Evolutionary conservation across 35 echinoderm and acorn worm species (phyloP).

Genomic region (Lytechinus pictus): DNA sequence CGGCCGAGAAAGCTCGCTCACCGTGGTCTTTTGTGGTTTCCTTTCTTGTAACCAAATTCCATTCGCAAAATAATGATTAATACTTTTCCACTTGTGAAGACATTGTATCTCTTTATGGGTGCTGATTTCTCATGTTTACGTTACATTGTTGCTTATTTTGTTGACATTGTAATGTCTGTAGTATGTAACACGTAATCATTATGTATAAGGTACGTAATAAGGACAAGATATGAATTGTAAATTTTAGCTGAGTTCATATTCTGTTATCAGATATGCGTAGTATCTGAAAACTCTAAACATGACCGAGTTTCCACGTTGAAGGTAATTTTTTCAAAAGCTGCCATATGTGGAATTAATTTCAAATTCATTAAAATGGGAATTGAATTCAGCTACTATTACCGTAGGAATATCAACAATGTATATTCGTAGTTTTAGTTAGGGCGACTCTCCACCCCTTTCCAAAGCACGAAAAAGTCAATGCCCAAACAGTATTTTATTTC

Average conservation of each 20-base stretch:
- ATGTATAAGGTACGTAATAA: not conserved
- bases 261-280: not conserved
- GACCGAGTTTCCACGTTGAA: not conserved
- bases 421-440: not conserved
- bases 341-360: not conserved
- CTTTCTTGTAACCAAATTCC: no score
- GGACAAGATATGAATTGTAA: not conserved
- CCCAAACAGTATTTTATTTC: not conserved
- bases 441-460: not conserved
- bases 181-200: not conserved
- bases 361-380: not conserved
- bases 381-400: not conserved
- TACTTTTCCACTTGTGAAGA: not conserved
- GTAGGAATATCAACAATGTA: not conserved
- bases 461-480: not conserved
- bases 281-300: not conserved
- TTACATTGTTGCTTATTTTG: not conserved
- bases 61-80: no score
- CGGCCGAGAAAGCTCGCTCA: no score
- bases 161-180: not conserved
- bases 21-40: no score
- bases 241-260: constrained; percentile 37
- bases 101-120: not conserved
- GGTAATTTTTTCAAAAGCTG: not conserved
- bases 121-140: not conserved